phyloP scores from a whole-genome alignment of 2,888 invertebrate genomes.

The Epicampocera succincta region DNA sequence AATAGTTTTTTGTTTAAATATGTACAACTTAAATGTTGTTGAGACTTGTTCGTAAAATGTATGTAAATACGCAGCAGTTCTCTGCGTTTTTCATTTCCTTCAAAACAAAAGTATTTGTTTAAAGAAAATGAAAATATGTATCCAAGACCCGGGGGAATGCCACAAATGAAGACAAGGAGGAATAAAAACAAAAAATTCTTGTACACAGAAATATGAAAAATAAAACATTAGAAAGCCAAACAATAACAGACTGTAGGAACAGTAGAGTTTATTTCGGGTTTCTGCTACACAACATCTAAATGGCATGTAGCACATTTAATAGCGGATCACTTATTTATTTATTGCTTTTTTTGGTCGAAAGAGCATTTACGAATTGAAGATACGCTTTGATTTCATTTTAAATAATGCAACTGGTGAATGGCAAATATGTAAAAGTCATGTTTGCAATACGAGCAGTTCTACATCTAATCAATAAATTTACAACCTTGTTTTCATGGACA shows the following conservation, averaged over 20 bases:
- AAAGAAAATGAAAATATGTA: not conserved
- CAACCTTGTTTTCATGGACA: too few relatives aligned
- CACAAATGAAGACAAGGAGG: not conserved
- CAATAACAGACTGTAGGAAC: constrained; percentile 5
- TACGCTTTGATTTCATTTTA: too few relatives aligned
- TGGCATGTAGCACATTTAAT: constrained; percentile 35
- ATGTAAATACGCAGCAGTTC: too few relatives aligned
- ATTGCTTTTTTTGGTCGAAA: not conserved
- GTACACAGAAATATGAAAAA: not conserved
- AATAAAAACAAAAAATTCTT: not conserved
- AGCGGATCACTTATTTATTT: constrained; percentile 33
- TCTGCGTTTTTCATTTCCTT: too few relatives aligned
- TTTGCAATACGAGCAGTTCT: too few relatives aligned
- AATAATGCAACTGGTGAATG: too few relatives aligned
- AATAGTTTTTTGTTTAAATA: too few relatives aligned
- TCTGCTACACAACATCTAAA: constrained; percentile 4
- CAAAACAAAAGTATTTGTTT: not conserved
- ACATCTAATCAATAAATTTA: too few relatives aligned
- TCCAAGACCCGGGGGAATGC: not conserved
- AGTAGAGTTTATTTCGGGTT: constrained; percentile 16
- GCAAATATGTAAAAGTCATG: too few relatives aligned
- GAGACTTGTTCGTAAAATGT: too few relatives aligned
- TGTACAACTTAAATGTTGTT: too few relatives aligned
- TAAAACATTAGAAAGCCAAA: not conserved
- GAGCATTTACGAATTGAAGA: not conserved